Evolutionary conservation across 2,888 invertebrate species (phyloP).

Genomic region (Tiliacea citrago): DNA sequence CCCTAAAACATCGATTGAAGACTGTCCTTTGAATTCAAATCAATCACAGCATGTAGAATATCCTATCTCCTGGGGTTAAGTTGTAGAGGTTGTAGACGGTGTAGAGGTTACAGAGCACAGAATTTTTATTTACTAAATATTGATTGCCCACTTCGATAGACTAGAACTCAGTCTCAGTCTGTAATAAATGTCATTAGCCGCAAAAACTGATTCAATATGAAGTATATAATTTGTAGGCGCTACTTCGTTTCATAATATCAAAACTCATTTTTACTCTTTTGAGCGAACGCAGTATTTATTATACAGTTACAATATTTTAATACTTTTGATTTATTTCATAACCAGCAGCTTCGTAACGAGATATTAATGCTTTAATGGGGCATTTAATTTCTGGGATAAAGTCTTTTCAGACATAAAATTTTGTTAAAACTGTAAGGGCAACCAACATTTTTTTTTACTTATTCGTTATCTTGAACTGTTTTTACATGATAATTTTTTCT

Average conservation of each 20-base stretch:
- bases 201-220: background rate
- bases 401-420: background rate
- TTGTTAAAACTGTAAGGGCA: background rate
- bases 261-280: constrained; percentile 2
- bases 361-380: constrained; percentile 4
- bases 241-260: background rate
- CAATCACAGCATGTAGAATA: background rate
- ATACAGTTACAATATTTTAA: constrained; percentile 9
- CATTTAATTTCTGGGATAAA: background rate
- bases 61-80: background rate
- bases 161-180: background rate
- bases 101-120: background rate
- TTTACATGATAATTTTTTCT: background rate
- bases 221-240: background rate
- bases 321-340: constrained; percentile 29
- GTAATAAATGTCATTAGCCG: too few species aligned
- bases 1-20: background rate
- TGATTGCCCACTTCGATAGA: background rate
- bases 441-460: background rate
- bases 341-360: constrained; percentile 1
- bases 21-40: background rate
- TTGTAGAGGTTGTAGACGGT: too few species aligned
- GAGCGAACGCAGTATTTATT: constrained; percentile 5
- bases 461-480: background rate
- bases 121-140: too few species aligned